These are phyloP conservation scores for Hydractinia symbiolongicarpus DNA, from an alignment of 30 jellyfish, hydroid and myxozoan species.

Conservation along the genomic window DNA sequence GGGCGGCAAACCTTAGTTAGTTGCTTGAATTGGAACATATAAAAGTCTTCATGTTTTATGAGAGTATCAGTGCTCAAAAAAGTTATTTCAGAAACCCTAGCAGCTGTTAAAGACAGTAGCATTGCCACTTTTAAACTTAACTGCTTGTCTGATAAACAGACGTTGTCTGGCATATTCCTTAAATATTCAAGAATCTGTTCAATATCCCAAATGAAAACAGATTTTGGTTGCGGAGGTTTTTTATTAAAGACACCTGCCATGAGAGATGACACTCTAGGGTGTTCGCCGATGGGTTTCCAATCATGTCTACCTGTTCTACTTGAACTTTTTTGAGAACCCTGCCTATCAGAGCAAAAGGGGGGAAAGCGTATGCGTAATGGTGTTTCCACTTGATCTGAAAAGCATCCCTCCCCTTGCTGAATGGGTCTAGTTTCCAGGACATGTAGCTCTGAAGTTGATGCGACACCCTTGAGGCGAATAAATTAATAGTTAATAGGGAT, in stretches of 20 bases:
- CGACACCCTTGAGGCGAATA: no score
- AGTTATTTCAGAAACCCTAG: no score
- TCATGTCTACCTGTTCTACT: conserved; percentile 1
- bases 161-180: not conserved
- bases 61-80: no score
- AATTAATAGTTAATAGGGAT: conserved; percentile 7
- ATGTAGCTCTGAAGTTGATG: conserved; percentile 12
- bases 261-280: conserved; percentile 23
- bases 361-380: conserved; percentile 8
- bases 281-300: conserved; percentile 18
- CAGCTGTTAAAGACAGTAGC: no score
- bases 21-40: no score
- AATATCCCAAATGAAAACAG: conserved; percentile 9
- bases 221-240: conserved; percentile 20
- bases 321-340: conserved; percentile 13
- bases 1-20: no score
- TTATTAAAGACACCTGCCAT: conserved; percentile 5
- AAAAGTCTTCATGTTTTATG: no score
- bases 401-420: conserved; percentile 29
- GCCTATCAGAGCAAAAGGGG: conserved; percentile 20
- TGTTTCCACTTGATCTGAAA: conserved; percentile 1
- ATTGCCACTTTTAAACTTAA: no score
- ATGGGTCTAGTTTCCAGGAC: conserved; percentile 22
- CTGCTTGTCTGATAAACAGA: no score
- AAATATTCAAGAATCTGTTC: not conserved